These are phyloP conservation scores for Dichetophora obliterata DNA, from an alignment of 2,888 invertebrate species.

Conservation along the genomic window DNA sequence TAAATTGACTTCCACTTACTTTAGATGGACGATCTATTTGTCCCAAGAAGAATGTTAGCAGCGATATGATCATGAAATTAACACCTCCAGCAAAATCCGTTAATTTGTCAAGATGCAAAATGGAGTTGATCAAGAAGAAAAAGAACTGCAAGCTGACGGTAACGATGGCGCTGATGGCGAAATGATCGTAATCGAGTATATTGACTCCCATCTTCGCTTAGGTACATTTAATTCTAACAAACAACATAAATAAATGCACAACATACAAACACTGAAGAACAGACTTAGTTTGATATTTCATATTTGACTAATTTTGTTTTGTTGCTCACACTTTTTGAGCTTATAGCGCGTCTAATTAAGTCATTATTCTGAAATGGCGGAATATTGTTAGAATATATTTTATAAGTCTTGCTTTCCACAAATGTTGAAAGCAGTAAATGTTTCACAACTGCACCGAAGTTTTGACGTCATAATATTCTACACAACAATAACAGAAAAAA, in stretches of 20 bases:
- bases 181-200: constrained; percentile 85
- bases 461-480: too few relatives aligned
- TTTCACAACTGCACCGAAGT: too few relatives aligned
- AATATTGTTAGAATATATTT: too few relatives aligned
- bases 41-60: constrained; percentile 88
- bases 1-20: constrained; percentile 62
- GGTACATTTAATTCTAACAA: background rate
- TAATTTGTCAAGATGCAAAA: constrained; percentile 89
- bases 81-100: constrained; percentile 95
- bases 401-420: too few relatives aligned
- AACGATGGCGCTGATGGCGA: constrained; percentile 88
- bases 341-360: too few relatives aligned
- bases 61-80: constrained; percentile 90
- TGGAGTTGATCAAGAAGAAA: constrained; percentile 88
- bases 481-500: too few relatives aligned
- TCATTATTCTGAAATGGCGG: too few relatives aligned
- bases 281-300: too few relatives aligned
- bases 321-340: too few relatives aligned
- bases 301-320: too few relatives aligned
- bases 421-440: too few relatives aligned
- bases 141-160: constrained; percentile 87
- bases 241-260: background rate
- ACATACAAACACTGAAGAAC: background rate
- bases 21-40: constrained; percentile 79
- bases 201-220: constrained; percentile 63